Percentiles rank a stretch among this genome's conserved stretches.
Evolutionary conservation across 2,797 vertebrate genomes (phyloP).

Genomic region (Lepilemur ruficaudatus): DNA sequence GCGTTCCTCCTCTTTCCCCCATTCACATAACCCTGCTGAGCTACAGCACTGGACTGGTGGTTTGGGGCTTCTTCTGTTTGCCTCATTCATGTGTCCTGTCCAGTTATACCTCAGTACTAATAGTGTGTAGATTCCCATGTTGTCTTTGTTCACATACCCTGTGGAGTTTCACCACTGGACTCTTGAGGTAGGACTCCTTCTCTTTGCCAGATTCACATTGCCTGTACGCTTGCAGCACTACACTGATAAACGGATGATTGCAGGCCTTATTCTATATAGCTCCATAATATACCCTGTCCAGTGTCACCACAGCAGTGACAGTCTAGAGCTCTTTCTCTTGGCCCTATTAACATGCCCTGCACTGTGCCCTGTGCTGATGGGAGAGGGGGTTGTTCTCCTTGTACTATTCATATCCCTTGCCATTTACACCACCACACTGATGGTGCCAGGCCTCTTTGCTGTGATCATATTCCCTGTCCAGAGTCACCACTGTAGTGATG

Average conservation of each 20-base stretch:
- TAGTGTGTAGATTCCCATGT: background rate
- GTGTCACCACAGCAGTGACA: background rate
- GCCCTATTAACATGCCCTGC: background rate
- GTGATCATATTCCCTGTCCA: background rate
- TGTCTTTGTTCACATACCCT: background rate
- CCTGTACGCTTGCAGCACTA: background rate
- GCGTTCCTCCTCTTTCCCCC: background rate
- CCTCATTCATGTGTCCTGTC: background rate
- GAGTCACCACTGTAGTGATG: background rate
- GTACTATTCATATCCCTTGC: background rate
- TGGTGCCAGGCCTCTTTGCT: background rate
- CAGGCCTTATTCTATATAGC: background rate
- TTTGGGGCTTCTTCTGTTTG: background rate
- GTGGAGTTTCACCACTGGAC: background rate
- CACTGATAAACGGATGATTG: background rate
- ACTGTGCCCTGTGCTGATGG: background rate
- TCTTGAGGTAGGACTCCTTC: background rate
- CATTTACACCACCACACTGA: background rate
- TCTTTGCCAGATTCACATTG: background rate
- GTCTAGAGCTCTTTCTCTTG: background rate
- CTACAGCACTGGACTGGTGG: background rate
- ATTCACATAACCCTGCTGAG: background rate
- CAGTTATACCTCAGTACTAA: background rate
- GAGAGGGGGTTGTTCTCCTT: background rate
- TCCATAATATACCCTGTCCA: background rate